Conservation (phyloP, 2,888 invertebrate genomes). For the Bimastos eiseni region DNA sequence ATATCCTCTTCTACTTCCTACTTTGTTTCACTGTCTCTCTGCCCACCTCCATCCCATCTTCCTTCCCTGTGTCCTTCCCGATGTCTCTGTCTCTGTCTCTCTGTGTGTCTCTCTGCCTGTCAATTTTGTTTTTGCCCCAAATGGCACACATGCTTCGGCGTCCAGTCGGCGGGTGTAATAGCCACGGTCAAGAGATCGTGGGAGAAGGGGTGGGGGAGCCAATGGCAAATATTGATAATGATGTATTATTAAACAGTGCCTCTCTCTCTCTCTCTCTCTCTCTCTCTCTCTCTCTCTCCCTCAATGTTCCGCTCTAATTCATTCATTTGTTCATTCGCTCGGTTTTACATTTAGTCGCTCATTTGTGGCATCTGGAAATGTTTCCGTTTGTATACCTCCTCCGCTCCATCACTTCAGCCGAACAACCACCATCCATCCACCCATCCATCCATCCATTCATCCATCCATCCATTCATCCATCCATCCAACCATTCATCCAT, state of each 20-base stretch:
- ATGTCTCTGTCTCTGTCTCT: not conserved
- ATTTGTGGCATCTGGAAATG: too few species aligned
- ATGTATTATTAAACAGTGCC: not conserved
- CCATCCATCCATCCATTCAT: not conserved
- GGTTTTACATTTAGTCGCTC: too few species aligned
- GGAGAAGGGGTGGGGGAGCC: not conserved
- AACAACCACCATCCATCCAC: too few species aligned
- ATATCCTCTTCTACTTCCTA: too few species aligned
- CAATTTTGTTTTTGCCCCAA: not conserved
- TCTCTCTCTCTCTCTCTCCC: not conserved
- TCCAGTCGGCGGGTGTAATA: not conserved
- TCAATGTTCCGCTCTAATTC: conserved; percentile 6
- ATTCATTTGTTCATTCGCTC: not conserved
- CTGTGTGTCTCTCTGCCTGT: not conserved
- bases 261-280: not conserved
- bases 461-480: not conserved
- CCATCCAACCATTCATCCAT: not conserved
- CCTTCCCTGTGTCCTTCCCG: not conserved
- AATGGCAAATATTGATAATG: conserved; percentile 13
- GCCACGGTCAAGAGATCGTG: not conserved
- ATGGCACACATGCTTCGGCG: not conserved
- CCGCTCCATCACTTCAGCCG: too few species aligned
- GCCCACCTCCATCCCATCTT: not conserved
- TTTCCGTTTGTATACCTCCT: too few species aligned
- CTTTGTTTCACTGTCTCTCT: not conserved